Evolutionary conservation across 2,113 vertebrate genomes (phyloP).

Genomic region (Grus americana): DNA sequence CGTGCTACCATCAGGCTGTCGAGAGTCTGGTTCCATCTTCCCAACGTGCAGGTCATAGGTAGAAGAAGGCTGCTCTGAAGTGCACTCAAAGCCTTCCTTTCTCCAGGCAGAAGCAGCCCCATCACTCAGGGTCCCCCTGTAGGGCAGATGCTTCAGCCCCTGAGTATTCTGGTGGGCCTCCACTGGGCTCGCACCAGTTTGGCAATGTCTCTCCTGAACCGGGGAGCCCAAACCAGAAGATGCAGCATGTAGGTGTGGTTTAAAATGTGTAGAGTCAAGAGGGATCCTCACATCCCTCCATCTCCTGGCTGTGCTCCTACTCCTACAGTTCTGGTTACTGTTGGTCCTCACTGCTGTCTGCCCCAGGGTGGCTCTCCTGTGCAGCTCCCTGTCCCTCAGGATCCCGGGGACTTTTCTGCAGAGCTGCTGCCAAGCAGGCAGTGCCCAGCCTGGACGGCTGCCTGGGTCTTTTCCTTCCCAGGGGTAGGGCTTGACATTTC

Average conservation of each 20-base stretch:
- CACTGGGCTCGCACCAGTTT: neutral
- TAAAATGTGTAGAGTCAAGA: neutral
- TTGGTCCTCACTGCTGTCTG: neutral
- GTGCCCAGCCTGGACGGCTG: neutral
- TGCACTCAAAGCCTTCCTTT: neutral
- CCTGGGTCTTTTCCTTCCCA: neutral
- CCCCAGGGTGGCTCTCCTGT: neutral
- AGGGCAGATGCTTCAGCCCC: neutral
- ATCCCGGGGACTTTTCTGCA: neutral
- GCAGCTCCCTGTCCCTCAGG: neutral
- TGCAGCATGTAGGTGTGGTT: neutral
- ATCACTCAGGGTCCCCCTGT: neutral
- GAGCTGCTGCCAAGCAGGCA: neutral
- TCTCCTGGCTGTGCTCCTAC: neutral
- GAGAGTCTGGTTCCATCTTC: neutral
- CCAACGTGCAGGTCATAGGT: neutral
- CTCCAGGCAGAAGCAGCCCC: neutral
- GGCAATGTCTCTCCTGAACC: neutral
- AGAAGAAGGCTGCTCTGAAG: neutral
- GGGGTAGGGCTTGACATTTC: neutral
- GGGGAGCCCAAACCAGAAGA: neutral
- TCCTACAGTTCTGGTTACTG: neutral
- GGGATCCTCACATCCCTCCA: neutral
- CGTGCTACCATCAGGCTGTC: fast-evolving
- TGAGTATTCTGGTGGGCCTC: neutral